Evolutionary conservation across 2,888 invertebrate genomes (phyloP), one percentile per base, ranked within the genome.

Genomic region (Perizoma flavofasciatum): DNA sequence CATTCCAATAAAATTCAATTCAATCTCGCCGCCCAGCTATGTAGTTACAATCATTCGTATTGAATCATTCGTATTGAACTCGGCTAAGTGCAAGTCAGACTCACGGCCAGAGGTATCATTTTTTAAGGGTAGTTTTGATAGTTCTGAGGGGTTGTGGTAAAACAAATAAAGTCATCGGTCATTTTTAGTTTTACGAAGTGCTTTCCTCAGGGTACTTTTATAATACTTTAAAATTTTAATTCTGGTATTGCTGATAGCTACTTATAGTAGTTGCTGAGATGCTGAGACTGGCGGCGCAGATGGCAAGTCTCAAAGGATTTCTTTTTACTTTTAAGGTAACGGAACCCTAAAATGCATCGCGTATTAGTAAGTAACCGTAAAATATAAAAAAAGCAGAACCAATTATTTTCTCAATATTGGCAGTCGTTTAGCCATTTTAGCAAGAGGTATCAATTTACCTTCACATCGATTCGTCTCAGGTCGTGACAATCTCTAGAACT

Each of bases 361-460:
- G 52, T 74, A 71, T 67, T 65, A 37, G 37, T 50, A 39, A 9
- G 35, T 8, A 57, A 73, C 68, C 71, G 69, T 76, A 68, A 72
- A 78, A 77, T 74, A 73, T 68, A 73, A 73, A 68, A 69, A 75
- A 75, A 72, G 68, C 73, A 77, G 74, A 77, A 75, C 74, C 49
- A 67, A 68, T 63, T 70, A 60, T 62, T 78, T 81, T 81, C 75
- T 80, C 70, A 67, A 76, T 81, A 78, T 81, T 81, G 75, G 77
- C 78, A 85, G 85, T 83, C 77, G 79, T 82, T 85, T 84, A 78
- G 74, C 70, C 72, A 75, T 72, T 72, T 71, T 73, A 74, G 66
- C 68, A 70, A 71, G 59, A 64, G 70, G 73, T 78, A 75, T 79
- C 77, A 75, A 70, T 77, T 82, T 77, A 77, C 79, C 73, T 77